Percentiles rank a stretch among this genome's conserved stretches.
These are phyloP conservation scores for Sylvia borin DNA, from an alignment of 2,797 vertebrate genomes.

Conservation along the genomic window DNA sequence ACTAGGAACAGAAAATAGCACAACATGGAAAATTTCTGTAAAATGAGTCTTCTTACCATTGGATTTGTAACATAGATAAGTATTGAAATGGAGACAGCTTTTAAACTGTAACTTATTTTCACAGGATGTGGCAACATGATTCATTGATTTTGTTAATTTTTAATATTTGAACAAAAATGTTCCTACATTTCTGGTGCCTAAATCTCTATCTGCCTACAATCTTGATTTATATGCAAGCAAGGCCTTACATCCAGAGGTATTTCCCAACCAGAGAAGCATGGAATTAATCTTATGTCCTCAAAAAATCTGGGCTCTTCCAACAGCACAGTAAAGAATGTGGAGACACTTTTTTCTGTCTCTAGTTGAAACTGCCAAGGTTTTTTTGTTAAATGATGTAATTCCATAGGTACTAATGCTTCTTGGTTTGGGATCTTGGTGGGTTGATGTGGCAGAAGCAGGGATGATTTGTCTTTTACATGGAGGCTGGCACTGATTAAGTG, in stretches of 20 bases:
- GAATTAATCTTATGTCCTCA: neutral
- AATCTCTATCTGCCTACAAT: neutral
- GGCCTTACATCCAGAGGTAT: neutral
- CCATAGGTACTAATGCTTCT: neutral
- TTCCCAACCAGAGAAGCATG: neutral
- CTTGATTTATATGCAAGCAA: neutral
- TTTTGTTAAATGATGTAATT: neutral
- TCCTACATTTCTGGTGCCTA: neutral
- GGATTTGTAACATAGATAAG: neutral
- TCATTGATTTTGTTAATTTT: neutral
- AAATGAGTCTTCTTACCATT: neutral
- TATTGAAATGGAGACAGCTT: neutral
- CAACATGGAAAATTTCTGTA: neutral
- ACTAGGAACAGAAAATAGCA: neutral
- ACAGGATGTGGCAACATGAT: neutral
- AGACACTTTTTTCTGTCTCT: neutral
- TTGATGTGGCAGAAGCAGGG: neutral
- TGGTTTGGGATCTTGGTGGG: neutral
- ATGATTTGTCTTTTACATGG: neutral
- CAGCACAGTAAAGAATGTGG: fast-evolving
- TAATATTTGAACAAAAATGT: neutral
- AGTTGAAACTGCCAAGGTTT: neutral
- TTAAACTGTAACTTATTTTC: neutral
- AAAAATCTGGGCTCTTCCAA: neutral
- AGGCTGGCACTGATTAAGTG: neutral